Evolutionary conservation across 2,888 invertebrate genomes (phyloP).

Genomic region (Scaptomyza tumidula): DNA sequence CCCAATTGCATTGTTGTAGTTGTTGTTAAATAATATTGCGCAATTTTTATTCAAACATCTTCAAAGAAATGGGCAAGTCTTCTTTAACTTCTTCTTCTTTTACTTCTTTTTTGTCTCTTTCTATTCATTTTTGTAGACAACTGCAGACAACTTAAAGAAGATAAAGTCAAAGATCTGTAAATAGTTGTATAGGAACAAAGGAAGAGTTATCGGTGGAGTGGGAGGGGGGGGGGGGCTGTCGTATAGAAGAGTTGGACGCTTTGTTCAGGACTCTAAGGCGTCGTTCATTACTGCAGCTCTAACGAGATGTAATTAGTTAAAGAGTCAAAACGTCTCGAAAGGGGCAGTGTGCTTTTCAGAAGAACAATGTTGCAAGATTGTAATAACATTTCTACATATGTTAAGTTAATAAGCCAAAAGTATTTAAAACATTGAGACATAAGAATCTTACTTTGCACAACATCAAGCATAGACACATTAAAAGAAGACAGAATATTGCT

Average conservation of each 20-base stretch:
- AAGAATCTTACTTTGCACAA: background rate
- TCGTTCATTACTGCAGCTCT: constrained; percentile 17
- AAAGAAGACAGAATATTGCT: background rate
- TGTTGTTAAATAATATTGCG: constrained; percentile 76
- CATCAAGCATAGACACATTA: background rate
- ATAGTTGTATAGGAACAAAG: background rate
- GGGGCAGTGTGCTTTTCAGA: background rate
- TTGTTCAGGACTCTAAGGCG: constrained; percentile 40
- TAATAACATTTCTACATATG: background rate
- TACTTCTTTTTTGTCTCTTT: background rate
- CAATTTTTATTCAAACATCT: constrained; percentile 72
- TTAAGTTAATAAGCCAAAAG: background rate
- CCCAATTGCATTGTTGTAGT: constrained; percentile 48
- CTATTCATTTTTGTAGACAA: constrained; percentile 27
- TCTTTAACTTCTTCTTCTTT: constrained; percentile 6
- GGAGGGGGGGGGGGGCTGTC: background rate
- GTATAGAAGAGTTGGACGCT: constrained; percentile 1
- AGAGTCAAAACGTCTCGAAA: background rate
- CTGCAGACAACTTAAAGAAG: constrained; percentile 28
- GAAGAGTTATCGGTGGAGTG: background rate
- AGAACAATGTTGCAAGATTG: background rate
- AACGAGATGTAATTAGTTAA: constrained; percentile 23
- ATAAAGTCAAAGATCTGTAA: constrained; percentile 23
- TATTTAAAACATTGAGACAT: too few species aligned
- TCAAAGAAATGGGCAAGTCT: constrained; percentile 33